phyloP scores from a whole-genome alignment of 2,888 invertebrate species.

The Agrotis exclamationis region DNA sequence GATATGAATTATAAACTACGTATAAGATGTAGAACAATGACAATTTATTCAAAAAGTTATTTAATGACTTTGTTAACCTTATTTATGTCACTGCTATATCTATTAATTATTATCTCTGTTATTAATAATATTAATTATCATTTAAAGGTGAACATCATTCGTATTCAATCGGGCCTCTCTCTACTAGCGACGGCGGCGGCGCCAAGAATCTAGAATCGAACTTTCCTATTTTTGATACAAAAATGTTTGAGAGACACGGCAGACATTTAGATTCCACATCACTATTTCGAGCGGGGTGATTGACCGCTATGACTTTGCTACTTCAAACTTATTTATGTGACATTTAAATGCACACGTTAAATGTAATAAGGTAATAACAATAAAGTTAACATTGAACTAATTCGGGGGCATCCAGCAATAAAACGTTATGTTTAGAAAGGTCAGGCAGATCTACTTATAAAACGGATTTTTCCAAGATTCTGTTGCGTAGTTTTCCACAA shows the following conservation, averaged over 20 bases:
- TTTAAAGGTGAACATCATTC: slow-evolving; percentile 10
- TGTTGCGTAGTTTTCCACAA: neutral
- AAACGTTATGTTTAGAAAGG: slow-evolving; percentile 14
- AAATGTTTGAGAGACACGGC: slow-evolving; percentile 38
- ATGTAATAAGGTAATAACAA: slow-evolving; percentile 40
- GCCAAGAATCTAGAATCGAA: slow-evolving; percentile 51
- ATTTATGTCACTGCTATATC: no score
- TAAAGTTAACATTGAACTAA: slow-evolving; percentile 60
- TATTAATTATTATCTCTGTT: neutral
- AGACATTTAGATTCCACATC: slow-evolving; percentile 55
- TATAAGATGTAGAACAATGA: slow-evolving; percentile 8
- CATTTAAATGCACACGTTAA: slow-evolving; percentile 53
- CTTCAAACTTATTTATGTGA: slow-evolving; percentile 58
- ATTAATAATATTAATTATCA: slow-evolving; percentile 15
- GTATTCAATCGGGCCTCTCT: slow-evolving; percentile 55
- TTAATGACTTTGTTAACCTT: slow-evolving; percentile 13
- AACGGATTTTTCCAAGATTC: neutral
- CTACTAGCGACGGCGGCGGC: slow-evolving; percentile 19
- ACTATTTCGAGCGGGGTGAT: slow-evolving; percentile 68
- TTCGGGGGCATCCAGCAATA: slow-evolving; percentile 36
- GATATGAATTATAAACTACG: neutral
- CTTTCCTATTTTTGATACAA: slow-evolving; percentile 62
- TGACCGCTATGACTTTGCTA: slow-evolving; percentile 49
- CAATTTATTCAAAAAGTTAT: slow-evolving; percentile 8
- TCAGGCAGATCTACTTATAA: neutral